These are phyloP conservation scores for Noctua janthe DNA, from an alignment of 2,888 invertebrate genomes.

Conservation along the genomic window DNA sequence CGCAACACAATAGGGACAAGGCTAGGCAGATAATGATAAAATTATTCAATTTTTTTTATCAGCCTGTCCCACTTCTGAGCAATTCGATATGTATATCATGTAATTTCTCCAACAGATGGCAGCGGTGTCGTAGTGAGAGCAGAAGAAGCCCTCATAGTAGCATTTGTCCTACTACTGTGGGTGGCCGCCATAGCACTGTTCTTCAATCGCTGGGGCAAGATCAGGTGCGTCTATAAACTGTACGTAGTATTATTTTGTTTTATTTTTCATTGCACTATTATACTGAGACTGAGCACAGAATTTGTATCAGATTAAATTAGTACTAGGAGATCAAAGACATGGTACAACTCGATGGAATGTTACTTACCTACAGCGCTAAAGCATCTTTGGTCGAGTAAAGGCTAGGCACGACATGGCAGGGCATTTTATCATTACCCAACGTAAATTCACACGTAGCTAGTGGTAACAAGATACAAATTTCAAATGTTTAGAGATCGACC, in stretches of 20 bases:
- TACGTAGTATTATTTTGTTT: conserved; percentile 83
- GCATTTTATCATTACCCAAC: too few relatives aligned
- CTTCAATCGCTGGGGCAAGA: conserved; percentile 98
- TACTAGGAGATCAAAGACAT: neutral
- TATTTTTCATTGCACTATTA: conserved; percentile 64
- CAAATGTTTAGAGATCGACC: too few relatives aligned
- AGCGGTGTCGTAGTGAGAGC: conserved; percentile 94
- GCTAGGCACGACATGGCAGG: too few relatives aligned
- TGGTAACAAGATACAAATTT: too few relatives aligned
- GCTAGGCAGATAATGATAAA: neutral
- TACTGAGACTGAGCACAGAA: conserved; percentile 12
- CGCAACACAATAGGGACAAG: neutral
- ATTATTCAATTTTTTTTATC: neutral
- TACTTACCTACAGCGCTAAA: too few relatives aligned
- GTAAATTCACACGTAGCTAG: too few relatives aligned
- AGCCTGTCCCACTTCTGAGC: neutral
- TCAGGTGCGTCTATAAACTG: conserved; percentile 91
- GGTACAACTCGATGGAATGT: too few relatives aligned
- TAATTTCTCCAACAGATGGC: conserved; percentile 80
- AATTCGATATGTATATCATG: neutral
- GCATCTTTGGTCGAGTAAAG: too few relatives aligned
- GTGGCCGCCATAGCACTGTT: conserved; percentile 97
- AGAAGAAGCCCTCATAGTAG: conserved; percentile 96
- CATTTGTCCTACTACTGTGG: conserved; percentile 96
- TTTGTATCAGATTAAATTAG: neutral